A percentile compares a stretch with the other conserved stretches of the same genome.
Evolutionary conservation across 2,888 invertebrate species (phyloP).

Genomic region (Hetaerina titia): DNA sequence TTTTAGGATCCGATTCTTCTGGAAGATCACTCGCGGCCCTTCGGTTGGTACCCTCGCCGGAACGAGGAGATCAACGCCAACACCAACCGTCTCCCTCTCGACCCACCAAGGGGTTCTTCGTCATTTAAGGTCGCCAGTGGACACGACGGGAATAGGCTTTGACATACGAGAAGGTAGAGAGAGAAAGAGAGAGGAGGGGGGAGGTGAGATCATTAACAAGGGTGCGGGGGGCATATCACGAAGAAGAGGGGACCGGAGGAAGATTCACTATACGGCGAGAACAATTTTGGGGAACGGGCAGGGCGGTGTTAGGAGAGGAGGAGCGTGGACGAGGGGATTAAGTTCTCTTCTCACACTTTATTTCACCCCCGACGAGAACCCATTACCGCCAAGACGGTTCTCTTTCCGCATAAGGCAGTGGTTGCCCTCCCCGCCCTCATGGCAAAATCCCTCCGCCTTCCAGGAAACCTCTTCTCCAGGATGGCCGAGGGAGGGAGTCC

Average conservation of each 20-base stretch:
- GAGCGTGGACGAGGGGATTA: not conserved
- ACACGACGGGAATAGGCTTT: not conserved
- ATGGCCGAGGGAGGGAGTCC: conserved; percentile 56
- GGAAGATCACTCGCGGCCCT: not conserved
- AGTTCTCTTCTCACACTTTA: not conserved
- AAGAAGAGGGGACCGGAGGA: not conserved
- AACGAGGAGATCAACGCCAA: too few species aligned
- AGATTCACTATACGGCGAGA: not conserved
- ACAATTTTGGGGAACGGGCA: not conserved
- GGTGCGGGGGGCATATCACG: not conserved
- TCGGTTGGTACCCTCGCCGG: not conserved
- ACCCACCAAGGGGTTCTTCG: too few species aligned
- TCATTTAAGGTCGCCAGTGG: not conserved
- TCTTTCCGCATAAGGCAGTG: conserved; percentile 58
- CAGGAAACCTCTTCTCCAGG: conserved; percentile 62
- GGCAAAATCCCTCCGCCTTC: conserved; percentile 63
- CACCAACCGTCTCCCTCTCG: too few species aligned
- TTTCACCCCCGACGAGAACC: conserved; percentile 43
- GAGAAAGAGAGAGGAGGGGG: not conserved
- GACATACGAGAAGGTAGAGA: not conserved
- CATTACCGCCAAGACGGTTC: conserved; percentile 60
- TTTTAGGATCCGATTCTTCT: not conserved
- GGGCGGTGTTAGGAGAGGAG: not conserved
- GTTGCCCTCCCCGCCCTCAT: conserved; percentile 58
- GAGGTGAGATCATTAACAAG: not conserved